Percentiles rank a stretch among this genome's conserved stretches.
phyloP scores from a whole-genome alignment of 2,888 invertebrate genomes.

The Cetonia aurata region DNA sequence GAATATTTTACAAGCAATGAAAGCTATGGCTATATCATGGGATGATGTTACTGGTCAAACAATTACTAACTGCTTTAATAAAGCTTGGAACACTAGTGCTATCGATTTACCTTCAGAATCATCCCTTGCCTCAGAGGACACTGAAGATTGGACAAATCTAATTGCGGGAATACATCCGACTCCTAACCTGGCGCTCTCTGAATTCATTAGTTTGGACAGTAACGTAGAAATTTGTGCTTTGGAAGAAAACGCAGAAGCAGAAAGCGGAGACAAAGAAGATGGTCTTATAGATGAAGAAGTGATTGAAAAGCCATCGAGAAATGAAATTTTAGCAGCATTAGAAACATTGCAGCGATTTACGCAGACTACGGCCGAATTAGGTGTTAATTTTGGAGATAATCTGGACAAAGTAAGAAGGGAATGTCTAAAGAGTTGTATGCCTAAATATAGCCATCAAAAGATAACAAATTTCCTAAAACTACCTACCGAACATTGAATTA shows the following conservation, averaged over 20 bases:
- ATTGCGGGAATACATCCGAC: conserved; percentile 1
- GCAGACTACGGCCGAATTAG: neutral
- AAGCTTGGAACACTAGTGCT: conserved; percentile 6
- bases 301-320: conserved; percentile 2
- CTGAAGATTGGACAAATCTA: neutral
- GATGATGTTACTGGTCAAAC: conserved; percentile 3
- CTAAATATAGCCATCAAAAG: too few species aligned
- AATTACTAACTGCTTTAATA: too few species aligned
- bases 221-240: neutral
- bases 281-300: neutral
- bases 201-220: neutral
- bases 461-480: too few species aligned
- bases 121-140: neutral
- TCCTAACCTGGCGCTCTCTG: neutral
- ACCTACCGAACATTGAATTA: too few species aligned
- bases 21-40: too few species aligned
- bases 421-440: too few species aligned
- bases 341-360: neutral
- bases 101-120: neutral
- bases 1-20: conserved; percentile 2
- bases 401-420: neutral
- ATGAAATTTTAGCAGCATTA: conserved; percentile 11
- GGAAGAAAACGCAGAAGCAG: neutral
- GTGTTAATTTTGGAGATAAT: neutral
- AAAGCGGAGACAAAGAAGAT: neutral